Conservation (phyloP, 2,888 invertebrate species). For the Protonemura montana region DNA sequence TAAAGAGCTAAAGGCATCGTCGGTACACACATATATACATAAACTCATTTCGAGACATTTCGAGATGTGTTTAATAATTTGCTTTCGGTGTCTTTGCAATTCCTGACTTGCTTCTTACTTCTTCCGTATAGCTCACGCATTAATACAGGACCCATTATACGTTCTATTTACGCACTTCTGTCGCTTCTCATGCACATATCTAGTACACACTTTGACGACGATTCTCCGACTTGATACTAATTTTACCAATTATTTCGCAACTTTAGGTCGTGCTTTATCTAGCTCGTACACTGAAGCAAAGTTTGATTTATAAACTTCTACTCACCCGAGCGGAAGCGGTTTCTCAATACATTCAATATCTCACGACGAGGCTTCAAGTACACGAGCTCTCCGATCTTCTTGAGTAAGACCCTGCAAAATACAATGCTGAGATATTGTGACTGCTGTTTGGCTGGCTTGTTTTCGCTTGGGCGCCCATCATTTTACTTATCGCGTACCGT, state of each 20-base stretch:
- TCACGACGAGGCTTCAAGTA: slow-evolving; percentile 72
- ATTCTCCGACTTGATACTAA: not conserved
- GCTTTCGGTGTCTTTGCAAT: slow-evolving; percentile 7
- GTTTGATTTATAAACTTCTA: slow-evolving; percentile 74
- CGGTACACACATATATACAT: not conserved
- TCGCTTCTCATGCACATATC: not conserved
- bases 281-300: slow-evolving; percentile 74
- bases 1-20: not conserved
- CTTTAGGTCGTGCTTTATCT: slow-evolving; percentile 77
- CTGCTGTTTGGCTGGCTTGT: not conserved
- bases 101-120: not conserved
- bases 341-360: slow-evolving; percentile 76
- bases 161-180: not conserved
- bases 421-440: not conserved
- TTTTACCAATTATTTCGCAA: not conserved
- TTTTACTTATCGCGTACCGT: slow-evolving; percentile 44
- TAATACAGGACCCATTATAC: not conserved
- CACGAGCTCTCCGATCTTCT: slow-evolving; percentile 75
- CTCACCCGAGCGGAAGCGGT: slow-evolving; percentile 74
- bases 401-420: slow-evolving; percentile 64
- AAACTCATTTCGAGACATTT: not conserved
- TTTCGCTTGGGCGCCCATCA: not conserved
- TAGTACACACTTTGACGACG: not conserved
- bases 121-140: not conserved
- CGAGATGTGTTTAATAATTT: not conserved